phyloP scores from a whole-genome alignment of 1,140 invertebrate genomes.

The Propsilocerus akamusi region DNA sequence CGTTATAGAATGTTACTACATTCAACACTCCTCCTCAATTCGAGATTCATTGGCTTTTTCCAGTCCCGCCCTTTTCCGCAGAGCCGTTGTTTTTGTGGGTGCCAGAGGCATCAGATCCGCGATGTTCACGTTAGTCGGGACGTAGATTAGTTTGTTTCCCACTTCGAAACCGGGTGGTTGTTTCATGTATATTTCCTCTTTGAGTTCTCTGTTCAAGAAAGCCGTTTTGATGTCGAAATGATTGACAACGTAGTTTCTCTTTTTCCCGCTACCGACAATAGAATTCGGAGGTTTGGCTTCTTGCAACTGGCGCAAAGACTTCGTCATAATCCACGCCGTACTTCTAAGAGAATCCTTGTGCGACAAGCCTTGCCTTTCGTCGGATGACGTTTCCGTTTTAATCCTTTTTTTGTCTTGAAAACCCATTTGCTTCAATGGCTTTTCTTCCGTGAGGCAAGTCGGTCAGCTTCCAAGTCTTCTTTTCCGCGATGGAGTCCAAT shows the following conservation, averaged over 20 bases:
- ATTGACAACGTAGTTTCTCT: background rate
- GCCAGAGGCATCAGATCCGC: constrained; percentile 12
- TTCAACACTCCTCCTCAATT: no score
- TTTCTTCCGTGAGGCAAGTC: constrained; percentile 8
- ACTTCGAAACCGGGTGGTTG: constrained; percentile 17
- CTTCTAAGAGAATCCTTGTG: constrained; percentile 11
- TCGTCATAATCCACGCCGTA: constrained; percentile 11
- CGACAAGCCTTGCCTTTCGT: constrained; percentile 17
- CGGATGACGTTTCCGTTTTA: constrained; percentile 7
- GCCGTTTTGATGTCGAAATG: constrained; percentile 22
- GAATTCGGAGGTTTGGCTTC: constrained; percentile 12
- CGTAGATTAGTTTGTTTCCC: constrained; percentile 10
- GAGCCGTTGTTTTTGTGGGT: background rate
- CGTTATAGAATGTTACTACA: no score
- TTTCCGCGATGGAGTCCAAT: constrained; percentile 7
- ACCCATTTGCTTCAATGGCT: constrained; percentile 10
- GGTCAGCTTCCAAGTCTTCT: constrained; percentile 11
- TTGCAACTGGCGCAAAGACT: constrained; percentile 12
- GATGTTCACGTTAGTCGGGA: constrained; percentile 8
- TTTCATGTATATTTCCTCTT: constrained; percentile 21
- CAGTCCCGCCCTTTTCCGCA: background rate
- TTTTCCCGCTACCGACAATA: constrained; percentile 10
- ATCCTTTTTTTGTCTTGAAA: constrained; percentile 13
- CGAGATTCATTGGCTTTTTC: no score
- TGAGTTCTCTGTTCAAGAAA: constrained; percentile 21